Conservation (phyloP, 2,797 vertebrate species). For the Cossypha caffra region DNA sequence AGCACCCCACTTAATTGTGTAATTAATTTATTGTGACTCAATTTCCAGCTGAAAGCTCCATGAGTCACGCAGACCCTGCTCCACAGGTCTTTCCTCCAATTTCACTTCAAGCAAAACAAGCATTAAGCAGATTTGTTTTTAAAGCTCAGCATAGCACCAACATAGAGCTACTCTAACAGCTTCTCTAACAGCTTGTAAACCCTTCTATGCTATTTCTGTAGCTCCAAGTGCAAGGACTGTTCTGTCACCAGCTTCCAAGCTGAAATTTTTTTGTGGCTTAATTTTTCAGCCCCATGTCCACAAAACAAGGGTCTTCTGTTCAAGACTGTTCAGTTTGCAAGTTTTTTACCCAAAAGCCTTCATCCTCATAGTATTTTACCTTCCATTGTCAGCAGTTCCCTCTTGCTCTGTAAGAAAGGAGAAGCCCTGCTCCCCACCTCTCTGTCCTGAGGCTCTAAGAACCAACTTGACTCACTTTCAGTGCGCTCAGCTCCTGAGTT, state of each 20-base stretch:
- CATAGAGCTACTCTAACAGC: not conserved
- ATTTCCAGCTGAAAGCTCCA: not conserved
- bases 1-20: not conserved
- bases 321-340: fast-evolving
- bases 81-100: not conserved
- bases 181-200: not conserved
- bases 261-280: not conserved
- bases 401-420: not conserved
- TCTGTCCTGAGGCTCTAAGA: not conserved
- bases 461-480: fast-evolving
- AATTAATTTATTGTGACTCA: not conserved
- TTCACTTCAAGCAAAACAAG: not conserved
- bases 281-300: not conserved
- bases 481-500: not conserved
- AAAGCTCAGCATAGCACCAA: not conserved
- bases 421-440: not conserved
- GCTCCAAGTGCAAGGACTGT: fast-evolving
- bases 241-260: not conserved
- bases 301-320: not conserved
- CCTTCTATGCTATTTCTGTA: not conserved
- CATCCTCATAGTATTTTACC: not conserved
- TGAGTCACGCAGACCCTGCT: not conserved
- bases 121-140: not conserved
- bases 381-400: not conserved
- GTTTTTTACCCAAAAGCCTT: not conserved